Conservation (phyloP, 2,113 vertebrate species). For the Brachirus orientalis region DNA sequence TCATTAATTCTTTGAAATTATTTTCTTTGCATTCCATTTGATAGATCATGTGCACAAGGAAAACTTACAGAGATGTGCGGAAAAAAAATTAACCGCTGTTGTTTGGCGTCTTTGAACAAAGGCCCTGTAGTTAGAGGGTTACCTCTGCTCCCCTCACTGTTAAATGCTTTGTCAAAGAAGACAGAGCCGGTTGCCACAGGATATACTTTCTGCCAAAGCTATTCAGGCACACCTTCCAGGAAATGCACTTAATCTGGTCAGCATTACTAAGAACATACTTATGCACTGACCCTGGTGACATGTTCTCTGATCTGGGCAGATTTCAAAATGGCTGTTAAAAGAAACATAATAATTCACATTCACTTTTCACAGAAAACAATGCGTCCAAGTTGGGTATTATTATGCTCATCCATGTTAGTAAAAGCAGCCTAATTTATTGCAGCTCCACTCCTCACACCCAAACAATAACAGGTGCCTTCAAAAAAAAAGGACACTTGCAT, state of each 20-base stretch:
- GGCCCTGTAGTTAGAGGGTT: slow-evolving; percentile 23
- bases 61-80: slow-evolving; percentile 39
- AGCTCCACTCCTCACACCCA: slow-evolving; percentile 1
- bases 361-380: too few species aligned
- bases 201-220: slow-evolving; percentile 47
- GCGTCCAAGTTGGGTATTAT: too few species aligned
- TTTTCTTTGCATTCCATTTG: slow-evolving; percentile 37
- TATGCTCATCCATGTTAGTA: background rate
- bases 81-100: slow-evolving; percentile 24
- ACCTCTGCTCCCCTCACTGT: slow-evolving; percentile 47
- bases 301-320: background rate
- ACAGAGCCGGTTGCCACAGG: slow-evolving; percentile 58
- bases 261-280: slow-evolving; percentile 42
- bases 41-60: slow-evolving; percentile 33
- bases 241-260: slow-evolving; percentile 64
- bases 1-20: slow-evolving; percentile 63
- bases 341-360: background rate
- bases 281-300: slow-evolving; percentile 20
- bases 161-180: slow-evolving; percentile 45
- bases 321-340: background rate
- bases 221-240: slow-evolving; percentile 64
- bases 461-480: slow-evolving; percentile 20
- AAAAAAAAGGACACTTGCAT: slow-evolving; percentile 30
- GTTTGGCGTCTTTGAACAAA: slow-evolving; percentile 23
- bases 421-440: background rate